Conservation (phyloP, 2,113 vertebrate genomes). For the Phalacrocorax aristotelis region DNA sequence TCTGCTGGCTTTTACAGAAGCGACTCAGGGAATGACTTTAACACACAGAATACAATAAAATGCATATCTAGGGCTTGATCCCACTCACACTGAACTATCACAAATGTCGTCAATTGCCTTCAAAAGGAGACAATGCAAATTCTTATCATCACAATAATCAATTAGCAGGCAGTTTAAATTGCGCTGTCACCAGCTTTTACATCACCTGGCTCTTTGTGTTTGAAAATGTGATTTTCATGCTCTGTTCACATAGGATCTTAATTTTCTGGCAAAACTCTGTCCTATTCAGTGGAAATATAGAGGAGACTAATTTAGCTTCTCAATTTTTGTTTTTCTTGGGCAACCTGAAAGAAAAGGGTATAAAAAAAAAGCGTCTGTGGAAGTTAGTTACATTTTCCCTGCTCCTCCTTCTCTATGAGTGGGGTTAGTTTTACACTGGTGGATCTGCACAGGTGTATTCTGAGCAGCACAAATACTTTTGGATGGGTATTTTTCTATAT, state of each 20-base stretch:
- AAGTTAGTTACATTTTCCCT: background rate
- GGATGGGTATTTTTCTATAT: background rate
- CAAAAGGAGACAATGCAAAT: background rate
- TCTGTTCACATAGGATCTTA: background rate
- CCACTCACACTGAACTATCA: background rate
- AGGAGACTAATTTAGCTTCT: background rate
- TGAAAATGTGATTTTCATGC: background rate
- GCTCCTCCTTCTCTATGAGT: background rate
- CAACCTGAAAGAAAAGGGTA: background rate
- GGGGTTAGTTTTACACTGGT: background rate
- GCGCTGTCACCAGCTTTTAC: background rate
- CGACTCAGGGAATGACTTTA: background rate
- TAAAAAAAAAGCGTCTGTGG: background rate
- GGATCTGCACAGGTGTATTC: background rate
- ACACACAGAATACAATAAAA: background rate
- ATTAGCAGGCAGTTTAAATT: background rate
- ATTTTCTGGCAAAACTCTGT: background rate
- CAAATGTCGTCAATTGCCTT: background rate
- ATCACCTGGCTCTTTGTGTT: background rate
- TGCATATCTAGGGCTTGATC: background rate
- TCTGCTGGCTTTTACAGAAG: slow-evolving; percentile 16
- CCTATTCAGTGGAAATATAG: background rate
- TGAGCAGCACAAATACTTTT: background rate
- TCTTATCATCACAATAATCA: background rate
- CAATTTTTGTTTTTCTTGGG: slow-evolving; percentile 26